Evolutionary conservation across 2,113 vertebrate genomes (phyloP).

Genomic region (Pelecanus crispus): DNA sequence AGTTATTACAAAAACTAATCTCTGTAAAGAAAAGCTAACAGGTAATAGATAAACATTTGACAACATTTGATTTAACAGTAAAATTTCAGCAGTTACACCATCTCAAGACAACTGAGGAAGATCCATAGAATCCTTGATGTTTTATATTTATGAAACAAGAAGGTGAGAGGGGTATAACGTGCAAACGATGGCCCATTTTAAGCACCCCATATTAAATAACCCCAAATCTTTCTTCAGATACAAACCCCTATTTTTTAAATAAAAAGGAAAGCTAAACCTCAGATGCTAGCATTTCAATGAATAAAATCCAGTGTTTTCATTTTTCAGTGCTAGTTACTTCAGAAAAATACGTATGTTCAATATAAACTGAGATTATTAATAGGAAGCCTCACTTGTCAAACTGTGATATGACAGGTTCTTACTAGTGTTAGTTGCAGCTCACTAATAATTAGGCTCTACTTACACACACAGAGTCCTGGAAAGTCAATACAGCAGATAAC

Average conservation of each 20-base stretch:
- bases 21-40: slow-evolving; percentile 2
- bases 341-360: background rate
- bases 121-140: background rate
- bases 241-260: slow-evolving; percentile 4
- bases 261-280: slow-evolving; percentile 36
- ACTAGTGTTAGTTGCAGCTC: slow-evolving; percentile 15
- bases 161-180: background rate
- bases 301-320: slow-evolving; percentile 16
- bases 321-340: slow-evolving; percentile 34
- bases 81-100: background rate
- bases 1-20: background rate
- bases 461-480: slow-evolving; percentile 35
- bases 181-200: background rate
- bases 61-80: background rate
- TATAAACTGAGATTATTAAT: slow-evolving; percentile 16
- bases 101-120: background rate
- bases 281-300: background rate
- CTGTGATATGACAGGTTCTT: background rate
- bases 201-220: background rate
- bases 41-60: background rate
- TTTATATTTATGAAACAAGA: background rate
- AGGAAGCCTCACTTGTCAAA: slow-evolving; percentile 31
- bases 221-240: background rate
- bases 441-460: slow-evolving; percentile 53
- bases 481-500: slow-evolving; percentile 41